phyloP scores from a whole-genome alignment of 2,113 vertebrate species.

The Nesoenas mayeri region DNA sequence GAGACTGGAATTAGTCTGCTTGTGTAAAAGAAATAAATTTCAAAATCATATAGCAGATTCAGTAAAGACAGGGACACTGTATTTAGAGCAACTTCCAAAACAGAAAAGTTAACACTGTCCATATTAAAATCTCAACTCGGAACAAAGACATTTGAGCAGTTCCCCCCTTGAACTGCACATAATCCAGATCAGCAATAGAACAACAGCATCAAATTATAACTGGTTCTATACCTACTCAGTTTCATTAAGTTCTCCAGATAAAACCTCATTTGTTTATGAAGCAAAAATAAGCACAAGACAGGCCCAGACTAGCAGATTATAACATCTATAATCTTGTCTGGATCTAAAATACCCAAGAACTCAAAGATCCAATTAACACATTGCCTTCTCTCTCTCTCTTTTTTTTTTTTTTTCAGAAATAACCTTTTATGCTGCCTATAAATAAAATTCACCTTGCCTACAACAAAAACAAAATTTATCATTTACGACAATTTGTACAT shows the following conservation, averaged over 20 bases:
- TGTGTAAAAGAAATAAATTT: background rate
- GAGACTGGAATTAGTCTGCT: background rate
- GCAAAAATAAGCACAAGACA: background rate
- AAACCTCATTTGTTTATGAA: background rate
- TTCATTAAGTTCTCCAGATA: background rate
- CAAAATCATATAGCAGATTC: background rate
- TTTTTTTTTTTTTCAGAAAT: background rate
- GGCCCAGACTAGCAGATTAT: background rate
- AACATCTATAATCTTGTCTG: background rate
- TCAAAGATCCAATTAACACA: background rate
- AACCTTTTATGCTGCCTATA: background rate
- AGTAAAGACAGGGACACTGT: background rate
- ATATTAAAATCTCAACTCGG: background rate
- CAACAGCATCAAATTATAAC: background rate
- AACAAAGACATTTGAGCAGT: background rate
- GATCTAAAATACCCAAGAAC: background rate
- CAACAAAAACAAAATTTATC: background rate
- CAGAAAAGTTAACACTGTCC: background rate
- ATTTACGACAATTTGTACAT: background rate
- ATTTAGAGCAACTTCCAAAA: background rate
- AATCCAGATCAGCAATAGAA: background rate
- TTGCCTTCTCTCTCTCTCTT: no score
- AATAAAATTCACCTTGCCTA: background rate
- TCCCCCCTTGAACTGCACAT: rapidly evolving
- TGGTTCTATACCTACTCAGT: background rate